A percentile compares a stretch with the other conserved stretches of the same genome.
phyloP scores from a whole-genome alignment of 2,113 vertebrate genomes.

The Pavo muticus region DNA sequence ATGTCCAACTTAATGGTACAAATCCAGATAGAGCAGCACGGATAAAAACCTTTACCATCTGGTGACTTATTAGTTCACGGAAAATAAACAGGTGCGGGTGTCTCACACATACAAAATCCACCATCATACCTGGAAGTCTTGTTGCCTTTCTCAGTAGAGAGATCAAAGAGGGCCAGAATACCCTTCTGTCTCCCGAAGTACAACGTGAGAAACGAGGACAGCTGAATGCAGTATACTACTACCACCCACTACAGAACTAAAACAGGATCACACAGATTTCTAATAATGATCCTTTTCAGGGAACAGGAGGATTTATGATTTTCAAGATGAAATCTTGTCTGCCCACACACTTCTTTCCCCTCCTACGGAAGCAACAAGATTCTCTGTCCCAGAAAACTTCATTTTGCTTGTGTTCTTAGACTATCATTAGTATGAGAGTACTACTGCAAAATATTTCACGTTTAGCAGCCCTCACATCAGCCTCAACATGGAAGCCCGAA shows the following conservation, averaged over 20 bases:
- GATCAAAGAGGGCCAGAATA: background rate
- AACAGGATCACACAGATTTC: background rate
- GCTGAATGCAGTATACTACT: background rate
- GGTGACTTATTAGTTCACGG: conserved; percentile 24
- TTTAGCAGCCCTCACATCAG: background rate
- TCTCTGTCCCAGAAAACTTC: background rate
- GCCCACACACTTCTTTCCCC: background rate
- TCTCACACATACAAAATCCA: background rate
- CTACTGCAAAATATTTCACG: background rate
- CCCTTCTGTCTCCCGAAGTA: background rate
- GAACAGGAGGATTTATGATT: background rate
- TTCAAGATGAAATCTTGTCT: background rate
- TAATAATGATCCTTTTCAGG: background rate
- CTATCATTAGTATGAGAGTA: background rate
- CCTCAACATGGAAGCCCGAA: background rate
- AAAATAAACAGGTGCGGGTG: conserved; percentile 40
- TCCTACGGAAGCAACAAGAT: background rate
- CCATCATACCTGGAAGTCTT: background rate
- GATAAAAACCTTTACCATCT: conserved; percentile 60
- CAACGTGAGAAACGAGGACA: background rate
- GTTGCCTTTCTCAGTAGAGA: background rate
- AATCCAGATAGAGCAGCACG: conserved; percentile 52
- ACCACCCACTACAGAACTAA: background rate
- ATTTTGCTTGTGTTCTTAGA: background rate
- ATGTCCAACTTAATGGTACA: conserved; percentile 54